Conservation (phyloP, 2,888 invertebrate genomes). For the Tenthredo notha region DNA sequence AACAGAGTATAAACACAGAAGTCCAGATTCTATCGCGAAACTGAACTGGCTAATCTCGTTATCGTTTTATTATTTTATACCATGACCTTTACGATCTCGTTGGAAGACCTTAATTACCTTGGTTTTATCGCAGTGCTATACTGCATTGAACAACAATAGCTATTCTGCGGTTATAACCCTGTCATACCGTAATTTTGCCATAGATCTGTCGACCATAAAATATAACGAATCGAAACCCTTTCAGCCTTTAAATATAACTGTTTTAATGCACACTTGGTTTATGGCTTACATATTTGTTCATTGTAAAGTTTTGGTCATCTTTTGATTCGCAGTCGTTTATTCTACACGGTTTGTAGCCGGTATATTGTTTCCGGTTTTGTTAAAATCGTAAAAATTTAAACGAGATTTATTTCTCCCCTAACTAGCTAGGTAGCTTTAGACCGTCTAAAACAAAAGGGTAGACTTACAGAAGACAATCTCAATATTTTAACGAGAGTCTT, state of each 20-base stretch:
- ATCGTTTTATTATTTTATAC: conserved; percentile 57
- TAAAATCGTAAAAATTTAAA: neutral
- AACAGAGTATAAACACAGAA: neutral
- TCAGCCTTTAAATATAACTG: neutral
- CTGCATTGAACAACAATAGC: conserved; percentile 34
- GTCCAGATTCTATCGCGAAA: conserved; percentile 1
- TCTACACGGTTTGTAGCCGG: neutral
- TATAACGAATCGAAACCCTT: conserved; percentile 26
- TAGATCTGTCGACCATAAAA: conserved; percentile 14
- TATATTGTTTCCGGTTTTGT: neutral
- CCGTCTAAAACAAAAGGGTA: neutral
- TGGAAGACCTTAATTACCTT: conserved; percentile 55
- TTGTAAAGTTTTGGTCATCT: neutral
- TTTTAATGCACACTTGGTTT: conserved; percentile 18
- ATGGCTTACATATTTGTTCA: neutral
- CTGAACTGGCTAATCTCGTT: conserved; percentile 22
- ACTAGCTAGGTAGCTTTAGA: no score
- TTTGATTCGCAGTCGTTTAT: neutral
- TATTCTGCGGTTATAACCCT: conserved; percentile 2
- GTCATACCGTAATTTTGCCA: neutral
- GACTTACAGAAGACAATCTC: neutral
- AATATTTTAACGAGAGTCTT: neutral
- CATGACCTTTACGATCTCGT: conserved; percentile 56
- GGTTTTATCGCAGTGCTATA: conserved; percentile 34
- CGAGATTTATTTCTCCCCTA: neutral